Base-by-base conservation (phyloP, 2,888 invertebrate genomes). In the Dexiosoma caninum region DNA sequence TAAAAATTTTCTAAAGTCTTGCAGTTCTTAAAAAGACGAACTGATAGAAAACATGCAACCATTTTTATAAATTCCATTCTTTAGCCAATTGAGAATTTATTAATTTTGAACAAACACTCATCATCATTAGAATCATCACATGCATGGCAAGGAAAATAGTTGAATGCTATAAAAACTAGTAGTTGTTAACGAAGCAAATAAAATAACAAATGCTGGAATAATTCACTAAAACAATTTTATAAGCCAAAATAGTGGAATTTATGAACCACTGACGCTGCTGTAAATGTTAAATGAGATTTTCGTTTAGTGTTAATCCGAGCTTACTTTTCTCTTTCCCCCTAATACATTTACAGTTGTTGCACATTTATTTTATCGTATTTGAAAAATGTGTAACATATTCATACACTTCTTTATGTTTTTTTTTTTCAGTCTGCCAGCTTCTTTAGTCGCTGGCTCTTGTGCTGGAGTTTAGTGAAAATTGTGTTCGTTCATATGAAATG, bases 51-150 rank as follows among this genome's bases (percentile, higher is more conserved):
- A 70, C 70, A 70, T 59, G 59, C 70, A 59, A 70, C 57, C 9
- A 16, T 69, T 69, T 69, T 55, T 32, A 32, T 37, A 57, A 21
- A 14, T 19, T 70, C 46, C 3, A 5, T 37, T 30, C 12, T 35
- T 8, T 0, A 23, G 27, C 9, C 21, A 40, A 42, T 40, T 32
- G 51, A 46, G 40, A 55, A 69, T 69, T 69, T 76, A 69, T 69
- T 62, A 76, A 62, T 76, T 76, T 62, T 30, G 21, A 23, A 37
- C 44, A 55, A 55, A 53, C 60, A 55, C 67, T 60, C 44, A 62
- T 69, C 76, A 69, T 62, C 69, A 55, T 69, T 69, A 76, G 62
- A 69, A 21, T 62, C 60, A 69, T 62, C 42, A 76, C 44, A 35
- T 55, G 32, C 21, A 4, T 30, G 42, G 27, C n/a, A n/a, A 32